These are phyloP conservation scores for Nyctibius bracteatus DNA, from an alignment of 2,113 vertebrate genomes.

Conservation along the genomic window DNA sequence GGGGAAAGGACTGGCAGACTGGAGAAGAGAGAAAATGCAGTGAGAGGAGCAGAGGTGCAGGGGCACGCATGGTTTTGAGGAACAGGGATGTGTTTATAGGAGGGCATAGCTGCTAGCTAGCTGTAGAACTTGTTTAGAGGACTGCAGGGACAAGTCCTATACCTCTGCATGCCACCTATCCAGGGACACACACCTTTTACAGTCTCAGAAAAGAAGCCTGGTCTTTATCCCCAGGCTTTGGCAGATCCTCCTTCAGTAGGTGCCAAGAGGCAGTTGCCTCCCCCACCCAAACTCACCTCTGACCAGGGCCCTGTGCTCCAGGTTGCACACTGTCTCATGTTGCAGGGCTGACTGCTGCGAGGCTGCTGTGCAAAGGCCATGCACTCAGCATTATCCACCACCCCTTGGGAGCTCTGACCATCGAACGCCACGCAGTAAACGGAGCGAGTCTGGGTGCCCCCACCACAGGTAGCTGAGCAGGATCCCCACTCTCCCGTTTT, in stretches of 20 bases:
- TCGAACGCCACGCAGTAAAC: slow-evolving; percentile 84
- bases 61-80: not conserved
- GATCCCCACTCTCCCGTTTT: slow-evolving; percentile 81
- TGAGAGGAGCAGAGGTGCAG: not conserved
- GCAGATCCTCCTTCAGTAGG: not conserved
- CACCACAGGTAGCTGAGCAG: slow-evolving; percentile 87
- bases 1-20: not conserved
- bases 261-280: not conserved
- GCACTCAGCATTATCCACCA: slow-evolving; percentile 77
- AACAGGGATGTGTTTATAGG: not conserved
- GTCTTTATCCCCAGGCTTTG: not conserved
- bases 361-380: slow-evolving; percentile 78
- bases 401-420: slow-evolving; percentile 68
- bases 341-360: slow-evolving; percentile 82
- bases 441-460: slow-evolving; percentile 84
- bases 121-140: not conserved
- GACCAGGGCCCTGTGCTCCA: slow-evolving; percentile 82
- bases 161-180: not conserved
- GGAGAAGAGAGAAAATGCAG: not conserved
- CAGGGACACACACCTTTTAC: not conserved
- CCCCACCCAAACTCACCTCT: slow-evolving; percentile 65
- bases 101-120: not conserved
- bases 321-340: slow-evolving; percentile 76
- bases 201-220: not conserved
- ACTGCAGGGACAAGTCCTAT: not conserved